phyloP scores from a whole-genome alignment of 92 coral and sea anemone genomes.

The Palythoa caribaeorum region DNA sequence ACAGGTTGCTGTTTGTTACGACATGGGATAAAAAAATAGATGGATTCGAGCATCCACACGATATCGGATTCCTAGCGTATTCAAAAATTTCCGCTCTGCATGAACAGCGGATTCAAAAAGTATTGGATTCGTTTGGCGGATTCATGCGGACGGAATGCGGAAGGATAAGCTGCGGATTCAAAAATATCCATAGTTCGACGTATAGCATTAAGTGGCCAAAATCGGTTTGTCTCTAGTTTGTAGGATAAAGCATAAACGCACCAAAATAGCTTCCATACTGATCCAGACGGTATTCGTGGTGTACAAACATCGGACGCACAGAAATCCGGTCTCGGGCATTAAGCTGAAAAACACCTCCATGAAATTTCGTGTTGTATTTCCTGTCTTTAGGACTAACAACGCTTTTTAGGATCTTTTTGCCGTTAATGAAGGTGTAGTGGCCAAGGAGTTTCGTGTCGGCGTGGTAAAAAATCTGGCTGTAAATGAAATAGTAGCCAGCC shows the following conservation, averaged over 20 bases:
- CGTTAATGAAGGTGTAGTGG: constrained; percentile 73
- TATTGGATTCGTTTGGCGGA: too few species aligned
- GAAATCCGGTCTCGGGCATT: constrained; percentile 66
- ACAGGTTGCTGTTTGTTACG: too few species aligned
- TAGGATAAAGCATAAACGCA: constrained; percentile 71
- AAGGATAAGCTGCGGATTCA: too few species aligned
- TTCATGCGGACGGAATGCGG: too few species aligned
- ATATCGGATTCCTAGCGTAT: too few species aligned
- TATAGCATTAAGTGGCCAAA: too few species aligned
- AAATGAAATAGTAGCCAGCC: constrained; percentile 83
- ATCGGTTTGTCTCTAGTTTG: neutral
- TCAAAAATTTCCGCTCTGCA: too few species aligned
- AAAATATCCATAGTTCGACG: too few species aligned
- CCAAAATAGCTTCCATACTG: constrained; percentile 71
- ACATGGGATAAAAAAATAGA: too few species aligned
- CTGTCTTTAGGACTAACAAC: constrained; percentile 28
- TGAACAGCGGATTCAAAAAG: too few species aligned
- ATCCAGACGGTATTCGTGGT: constrained; percentile 30
- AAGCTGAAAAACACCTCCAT: constrained; percentile 86
- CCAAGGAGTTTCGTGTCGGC: constrained; percentile 41
- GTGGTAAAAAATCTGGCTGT: constrained; percentile 83
- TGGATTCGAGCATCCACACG: too few species aligned
- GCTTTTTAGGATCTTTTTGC: constrained; percentile 48
- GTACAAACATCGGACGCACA: constrained; percentile 43
- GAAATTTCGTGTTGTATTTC: constrained; percentile 72